Percentiles rank a stretch among this genome's conserved stretches.
phyloP scores from a whole-genome alignment of 2,113 vertebrate genomes.

The Callionymus lyra region DNA sequence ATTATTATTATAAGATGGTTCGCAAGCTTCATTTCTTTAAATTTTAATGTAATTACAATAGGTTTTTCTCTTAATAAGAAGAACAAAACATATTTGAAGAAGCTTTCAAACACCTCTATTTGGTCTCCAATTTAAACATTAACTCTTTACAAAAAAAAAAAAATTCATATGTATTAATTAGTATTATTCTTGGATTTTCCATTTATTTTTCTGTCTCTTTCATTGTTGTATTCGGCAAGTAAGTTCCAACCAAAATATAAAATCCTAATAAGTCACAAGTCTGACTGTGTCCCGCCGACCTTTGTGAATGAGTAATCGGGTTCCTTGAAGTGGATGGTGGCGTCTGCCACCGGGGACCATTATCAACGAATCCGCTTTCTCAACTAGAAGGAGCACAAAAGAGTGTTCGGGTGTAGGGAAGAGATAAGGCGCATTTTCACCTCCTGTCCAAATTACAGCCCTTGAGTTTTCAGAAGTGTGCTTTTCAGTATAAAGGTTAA shows the following conservation, averaged over 20 bases:
- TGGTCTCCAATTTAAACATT: too few species aligned
- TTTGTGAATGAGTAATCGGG: constrained; percentile 17
- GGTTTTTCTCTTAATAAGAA: too few species aligned
- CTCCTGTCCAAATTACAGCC: constrained; percentile 44
- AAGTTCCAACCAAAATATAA: not conserved
- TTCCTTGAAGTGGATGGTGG: constrained; percentile 30
- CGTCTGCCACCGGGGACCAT: constrained; percentile 27
- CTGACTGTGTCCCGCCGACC: constrained; percentile 1
- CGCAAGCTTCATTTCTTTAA: too few species aligned
- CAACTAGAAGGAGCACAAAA: constrained; percentile 35
- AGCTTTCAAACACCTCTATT: too few species aligned
- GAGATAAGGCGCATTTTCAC: constrained; percentile 51
- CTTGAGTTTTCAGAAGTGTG: constrained; percentile 33
- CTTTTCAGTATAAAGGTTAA: constrained; percentile 45
- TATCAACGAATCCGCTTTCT: constrained; percentile 40
- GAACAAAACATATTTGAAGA: too few species aligned
- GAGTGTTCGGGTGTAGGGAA: constrained; percentile 31
- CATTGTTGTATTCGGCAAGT: too few species aligned
- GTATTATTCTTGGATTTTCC: not conserved
- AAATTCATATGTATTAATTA: not conserved
- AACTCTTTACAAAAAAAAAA: not conserved
- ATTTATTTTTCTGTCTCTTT: not conserved
- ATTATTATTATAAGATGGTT: too few species aligned
- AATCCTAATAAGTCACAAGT: not conserved
- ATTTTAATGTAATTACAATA: too few species aligned